Conservation (phyloP, 2,113 vertebrate species). For the Dendrocopos noguchii region DNA sequence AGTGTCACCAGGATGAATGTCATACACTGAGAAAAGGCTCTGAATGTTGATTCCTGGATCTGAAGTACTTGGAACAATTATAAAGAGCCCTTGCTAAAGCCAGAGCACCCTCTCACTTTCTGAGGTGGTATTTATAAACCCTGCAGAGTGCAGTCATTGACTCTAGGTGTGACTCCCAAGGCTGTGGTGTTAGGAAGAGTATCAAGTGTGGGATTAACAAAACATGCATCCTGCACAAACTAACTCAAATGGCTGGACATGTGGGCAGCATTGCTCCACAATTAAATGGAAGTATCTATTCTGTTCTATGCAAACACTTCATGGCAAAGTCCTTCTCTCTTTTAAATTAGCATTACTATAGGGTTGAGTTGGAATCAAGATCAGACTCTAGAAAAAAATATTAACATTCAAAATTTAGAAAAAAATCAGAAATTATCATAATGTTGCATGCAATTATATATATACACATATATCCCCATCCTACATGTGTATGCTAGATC, state of each 20-base stretch:
- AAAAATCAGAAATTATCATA: neutral
- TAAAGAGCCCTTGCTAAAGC: neutral
- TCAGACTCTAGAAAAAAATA: neutral
- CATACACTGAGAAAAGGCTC: slow-evolving; percentile 42
- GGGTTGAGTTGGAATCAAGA: neutral
- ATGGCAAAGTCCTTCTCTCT: neutral
- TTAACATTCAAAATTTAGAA: neutral
- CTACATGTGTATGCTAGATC: neutral
- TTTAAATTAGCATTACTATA: neutral
- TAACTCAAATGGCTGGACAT: neutral
- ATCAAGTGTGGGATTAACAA: neutral
- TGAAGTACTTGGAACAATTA: slow-evolving; percentile 17
- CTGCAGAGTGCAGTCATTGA: neutral
- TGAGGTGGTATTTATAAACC: neutral
- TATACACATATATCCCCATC: neutral
- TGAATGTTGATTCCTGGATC: slow-evolving; percentile 1
- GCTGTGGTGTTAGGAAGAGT: neutral
- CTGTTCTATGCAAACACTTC: neutral
- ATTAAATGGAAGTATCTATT: neutral
- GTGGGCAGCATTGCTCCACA: neutral
- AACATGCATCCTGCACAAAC: neutral
- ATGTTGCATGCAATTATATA: neutral
- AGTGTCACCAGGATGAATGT: slow-evolving; percentile 61
- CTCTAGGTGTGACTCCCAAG: neutral
- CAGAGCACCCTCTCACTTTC: neutral